A percentile compares a stretch with the other conserved stretches of the same genome.
Conservation (phyloP, 37 sponge, comb jelly and placozoan species). For the Ephydatia muelleri region DNA sequence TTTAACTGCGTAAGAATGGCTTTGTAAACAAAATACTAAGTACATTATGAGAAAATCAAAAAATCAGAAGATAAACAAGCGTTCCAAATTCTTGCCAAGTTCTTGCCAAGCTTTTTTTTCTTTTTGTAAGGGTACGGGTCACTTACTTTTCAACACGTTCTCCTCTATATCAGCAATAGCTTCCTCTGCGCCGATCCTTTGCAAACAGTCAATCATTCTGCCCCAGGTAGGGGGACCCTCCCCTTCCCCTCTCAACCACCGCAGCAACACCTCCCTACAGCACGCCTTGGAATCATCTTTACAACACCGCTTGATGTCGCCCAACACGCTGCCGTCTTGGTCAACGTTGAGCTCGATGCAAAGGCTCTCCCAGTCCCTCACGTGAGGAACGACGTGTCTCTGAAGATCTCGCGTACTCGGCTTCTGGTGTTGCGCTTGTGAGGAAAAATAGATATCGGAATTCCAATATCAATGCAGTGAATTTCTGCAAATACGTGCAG, state of each 20-base stretch:
- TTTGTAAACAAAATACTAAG: too few species aligned
- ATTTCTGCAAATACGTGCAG: too few species aligned
- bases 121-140: neutral
- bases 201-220: constrained; percentile 3
- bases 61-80: too few species aligned
- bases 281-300: neutral
- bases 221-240: neutral
- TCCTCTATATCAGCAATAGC: constrained; percentile 1
- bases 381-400: constrained; percentile 12
- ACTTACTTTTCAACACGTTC: neutral
- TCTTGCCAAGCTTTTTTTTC: too few species aligned
- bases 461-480: too few species aligned
- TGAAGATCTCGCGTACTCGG: constrained; percentile 15
- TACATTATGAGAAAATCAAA: too few species aligned
- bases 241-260: constrained; percentile 5
- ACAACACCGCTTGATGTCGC: neutral
- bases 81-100: too few species aligned
- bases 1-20: too few species aligned
- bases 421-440: neutral
- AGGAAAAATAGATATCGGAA: too few species aligned
- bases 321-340: constrained; percentile 3
- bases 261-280: constrained; percentile 6
- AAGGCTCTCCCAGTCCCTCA: constrained; percentile 15
- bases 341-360: constrained; percentile 13
- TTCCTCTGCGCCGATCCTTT: neutral